Base-by-base conservation (phyloP, 2,113 vertebrate species). In the Equus przewalskii region DNA sequence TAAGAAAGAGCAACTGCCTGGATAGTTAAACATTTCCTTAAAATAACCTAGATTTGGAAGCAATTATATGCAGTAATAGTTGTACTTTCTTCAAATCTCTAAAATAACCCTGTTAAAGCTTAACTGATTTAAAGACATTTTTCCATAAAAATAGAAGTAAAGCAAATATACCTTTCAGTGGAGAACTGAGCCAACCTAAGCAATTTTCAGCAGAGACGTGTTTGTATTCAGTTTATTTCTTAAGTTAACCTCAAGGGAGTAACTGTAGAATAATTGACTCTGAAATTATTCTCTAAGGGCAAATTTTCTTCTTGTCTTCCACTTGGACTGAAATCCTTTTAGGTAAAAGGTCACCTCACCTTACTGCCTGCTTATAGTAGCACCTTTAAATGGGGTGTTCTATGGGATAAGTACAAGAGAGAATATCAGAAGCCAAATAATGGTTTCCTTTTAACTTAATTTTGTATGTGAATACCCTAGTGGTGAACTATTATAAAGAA, bases 221-320 rank as follows among this genome's bases (percentile, higher is more conserved):
- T 62, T 67, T 82, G 36, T 73, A 44, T 83, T 96, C 36, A 73
- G n/a, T 96, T 79, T 86, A 75, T 79, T 94, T 94, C 60, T 94
- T 89, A 64, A 75, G 80, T 75, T 75, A 82, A 79, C 4, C 62
- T 69, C 56, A 44, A 49, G 85, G 14, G 78, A 97, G 9, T 12
- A 51, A 16, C 49, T 94, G 44, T 70, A 94, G 26, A 79, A 81
- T 83, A 94, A 11, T 83, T 91, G 30, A 82, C 49, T 69, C 60
- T 51, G 49, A 96, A 95, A 87, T 76, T 95, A 79, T 83, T 92
- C 62, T 94, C 46, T 51, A 94, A 73, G 11, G 15, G 4, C 41
- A 89, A 64, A 54, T 78, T 88, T 97, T 96, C 46, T 67, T 95
- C 58, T 96, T 84, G 22, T 83, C 15, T 94, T 82, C 46, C 64